phyloP scores from a whole-genome alignment of 2,797 vertebrate genomes.

The Huso huso region DNA sequence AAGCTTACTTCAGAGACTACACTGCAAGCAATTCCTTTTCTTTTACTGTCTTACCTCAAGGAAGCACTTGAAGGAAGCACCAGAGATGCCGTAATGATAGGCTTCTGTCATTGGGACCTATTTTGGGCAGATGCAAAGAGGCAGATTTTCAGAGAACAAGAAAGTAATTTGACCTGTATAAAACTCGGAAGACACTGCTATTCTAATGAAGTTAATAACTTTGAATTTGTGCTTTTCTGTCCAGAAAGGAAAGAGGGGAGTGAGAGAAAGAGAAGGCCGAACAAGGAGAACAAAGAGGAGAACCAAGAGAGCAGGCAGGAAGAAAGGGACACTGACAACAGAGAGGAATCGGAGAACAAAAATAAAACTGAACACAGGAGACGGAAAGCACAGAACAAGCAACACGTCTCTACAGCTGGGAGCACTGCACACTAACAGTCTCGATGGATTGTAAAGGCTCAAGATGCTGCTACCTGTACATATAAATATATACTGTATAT shows the following conservation, averaged over 20 bases:
- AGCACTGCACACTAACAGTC: slow-evolving; percentile 58
- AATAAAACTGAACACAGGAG: slow-evolving; percentile 84
- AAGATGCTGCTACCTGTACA: slow-evolving; percentile 83
- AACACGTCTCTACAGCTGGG: slow-evolving; percentile 54
- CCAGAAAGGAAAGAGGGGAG: slow-evolving; percentile 62
- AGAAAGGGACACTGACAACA: slow-evolving; percentile 62
- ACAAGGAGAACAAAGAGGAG: slow-evolving; percentile 54
- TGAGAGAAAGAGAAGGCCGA: slow-evolving; percentile 74
- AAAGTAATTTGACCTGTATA: no score
- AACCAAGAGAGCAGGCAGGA: slow-evolving; percentile 60
- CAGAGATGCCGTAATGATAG: no score
- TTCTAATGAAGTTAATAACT: no score
- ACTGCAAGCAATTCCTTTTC: no score
- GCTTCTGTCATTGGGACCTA: no score
- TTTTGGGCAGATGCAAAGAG: no score
- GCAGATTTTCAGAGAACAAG: no score
- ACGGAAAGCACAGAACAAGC: slow-evolving; percentile 71
- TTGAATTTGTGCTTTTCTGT: background rate
- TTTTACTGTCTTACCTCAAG: no score
- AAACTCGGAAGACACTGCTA: no score
- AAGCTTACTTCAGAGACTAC: no score
- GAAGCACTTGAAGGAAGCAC: no score
- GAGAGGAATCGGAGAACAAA: slow-evolving; percentile 69
- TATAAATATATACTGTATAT: slow-evolving; percentile 63
- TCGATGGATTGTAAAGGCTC: slow-evolving; percentile 61